Percentiles rank a stretch among this genome's conserved stretches.
Evolutionary conservation across 1,140 invertebrate species (phyloP).

Genomic region (Diabrotica virgifera): DNA sequence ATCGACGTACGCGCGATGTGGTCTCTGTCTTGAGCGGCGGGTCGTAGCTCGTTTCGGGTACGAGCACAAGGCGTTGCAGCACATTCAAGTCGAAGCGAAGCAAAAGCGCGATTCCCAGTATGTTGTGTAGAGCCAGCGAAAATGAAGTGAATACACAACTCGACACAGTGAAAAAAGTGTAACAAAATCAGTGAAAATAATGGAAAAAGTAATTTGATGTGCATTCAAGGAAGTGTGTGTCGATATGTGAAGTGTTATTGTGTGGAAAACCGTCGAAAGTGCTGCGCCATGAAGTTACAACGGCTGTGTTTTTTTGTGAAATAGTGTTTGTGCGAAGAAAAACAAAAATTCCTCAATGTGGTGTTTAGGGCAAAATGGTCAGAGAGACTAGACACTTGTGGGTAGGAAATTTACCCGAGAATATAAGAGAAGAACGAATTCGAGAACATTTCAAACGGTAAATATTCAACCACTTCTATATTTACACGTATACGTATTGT

Average conservation of each 20-base stretch:
- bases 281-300: conserved; percentile 39
- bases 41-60: conserved; percentile 14
- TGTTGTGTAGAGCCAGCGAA: conserved; percentile 46
- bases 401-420: conserved; percentile 99
- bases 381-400: conserved; percentile 99
- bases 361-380: conserved; percentile 90
- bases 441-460: conserved; percentile 97
- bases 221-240: conserved; percentile 22
- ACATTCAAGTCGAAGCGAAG: conserved; percentile 29
- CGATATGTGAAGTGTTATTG: conserved; percentile 33
- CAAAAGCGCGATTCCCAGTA: conserved; percentile 38
- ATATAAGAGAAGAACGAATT: conserved; percentile 92
- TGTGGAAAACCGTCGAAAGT: conserved; percentile 25
- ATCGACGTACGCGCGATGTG: conserved; percentile 28
- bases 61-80: conserved; percentile 40
- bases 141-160: conserved; percentile 42
- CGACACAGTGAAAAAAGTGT: conserved; percentile 39
- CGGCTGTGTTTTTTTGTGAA: conserved; percentile 46
- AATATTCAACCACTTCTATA: conserved; percentile 31
- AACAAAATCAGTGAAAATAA: conserved; percentile 31
- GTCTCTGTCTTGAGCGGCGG: conserved; percentile 19
- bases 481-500: too few relatives aligned
- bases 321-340: conserved; percentile 48
- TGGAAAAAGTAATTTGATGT: conserved; percentile 18
- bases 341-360: conserved; percentile 66